Evolutionary conservation across 1,140 invertebrate genomes (phyloP).

Genomic region (Andrena cerasifolii): DNA sequence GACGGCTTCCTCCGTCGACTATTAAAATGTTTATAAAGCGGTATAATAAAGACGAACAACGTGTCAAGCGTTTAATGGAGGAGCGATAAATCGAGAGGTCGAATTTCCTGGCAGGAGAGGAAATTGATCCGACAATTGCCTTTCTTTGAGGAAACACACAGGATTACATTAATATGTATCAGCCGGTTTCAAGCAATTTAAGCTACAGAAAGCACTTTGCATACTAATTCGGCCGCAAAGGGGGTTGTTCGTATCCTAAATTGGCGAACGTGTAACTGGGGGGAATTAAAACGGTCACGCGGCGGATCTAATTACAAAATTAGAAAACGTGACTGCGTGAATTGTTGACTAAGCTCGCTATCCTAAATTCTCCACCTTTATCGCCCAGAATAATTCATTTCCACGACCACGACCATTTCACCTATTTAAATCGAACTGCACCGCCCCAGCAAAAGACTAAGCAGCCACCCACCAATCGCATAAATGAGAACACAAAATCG

Average conservation of each 20-base stretch:
- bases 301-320: neutral
- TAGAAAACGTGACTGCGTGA: neutral
- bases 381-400: no score
- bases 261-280: constrained; percentile 3
- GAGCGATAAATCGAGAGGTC: constrained; percentile 39
- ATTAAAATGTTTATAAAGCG: constrained; percentile 1
- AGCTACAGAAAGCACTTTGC: constrained; percentile 45
- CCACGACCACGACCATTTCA: no score
- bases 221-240: constrained; percentile 43
- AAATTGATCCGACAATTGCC: constrained; percentile 35
- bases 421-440: no score
- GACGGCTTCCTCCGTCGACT: no score
- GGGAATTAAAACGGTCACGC: constrained; percentile 26
- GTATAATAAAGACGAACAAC: constrained; percentile 19
- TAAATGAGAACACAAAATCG: neutral
- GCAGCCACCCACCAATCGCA: neutral
- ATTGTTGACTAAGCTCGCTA: no score
- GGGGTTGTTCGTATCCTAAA: constrained; percentile 34
- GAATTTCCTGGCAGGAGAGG: constrained; percentile 30
- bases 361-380: no score
- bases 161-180: constrained; percentile 49
- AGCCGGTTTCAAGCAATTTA: constrained; percentile 52
- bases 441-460: no score
- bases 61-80: constrained; percentile 40
- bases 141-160: constrained; percentile 49